A percentile compares a stretch with the other conserved stretches of the same genome.
Evolutionary conservation across 2,113 vertebrate genomes (phyloP).

Genomic region (Murina feae): DNA sequence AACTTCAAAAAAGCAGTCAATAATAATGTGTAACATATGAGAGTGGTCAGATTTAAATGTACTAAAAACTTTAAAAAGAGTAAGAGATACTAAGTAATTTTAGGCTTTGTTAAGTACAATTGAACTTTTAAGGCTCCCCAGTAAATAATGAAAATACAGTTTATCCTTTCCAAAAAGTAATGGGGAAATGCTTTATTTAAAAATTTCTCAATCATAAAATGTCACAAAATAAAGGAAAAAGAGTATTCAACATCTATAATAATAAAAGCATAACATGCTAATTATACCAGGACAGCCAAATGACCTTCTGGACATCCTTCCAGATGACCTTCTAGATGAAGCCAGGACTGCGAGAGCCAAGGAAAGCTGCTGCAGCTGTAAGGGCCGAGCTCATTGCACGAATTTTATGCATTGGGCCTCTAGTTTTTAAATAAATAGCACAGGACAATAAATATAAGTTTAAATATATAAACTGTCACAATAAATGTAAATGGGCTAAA

Average conservation of each 20-base stretch:
- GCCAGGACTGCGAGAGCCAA: too few species aligned
- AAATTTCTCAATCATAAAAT: not conserved
- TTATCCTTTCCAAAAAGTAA: conserved; percentile 25
- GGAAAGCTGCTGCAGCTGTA: too few species aligned
- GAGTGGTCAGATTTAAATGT: not conserved
- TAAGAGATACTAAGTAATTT: not conserved
- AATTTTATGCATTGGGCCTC: too few species aligned
- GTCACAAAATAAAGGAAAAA: not conserved
- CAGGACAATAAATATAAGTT: not conserved
- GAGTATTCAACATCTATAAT: not conserved
- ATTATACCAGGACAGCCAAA: too few species aligned
- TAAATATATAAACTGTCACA: conserved; percentile 17
- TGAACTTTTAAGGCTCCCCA: not conserved
- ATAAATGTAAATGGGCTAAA: conserved; percentile 38
- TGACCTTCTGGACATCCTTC: too few species aligned
- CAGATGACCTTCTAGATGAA: too few species aligned
- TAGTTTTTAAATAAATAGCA: not conserved
- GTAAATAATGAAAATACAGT: conserved; percentile 9
- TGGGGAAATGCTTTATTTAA: not conserved
- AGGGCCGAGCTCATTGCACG: too few species aligned
- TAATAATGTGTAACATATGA: not conserved
- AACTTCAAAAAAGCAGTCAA: not conserved
- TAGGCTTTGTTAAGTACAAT: conserved; percentile 9
- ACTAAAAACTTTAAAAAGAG: not conserved
- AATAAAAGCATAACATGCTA: too few species aligned